Percentiles rank a stretch among this genome's conserved stretches.
These are phyloP conservation scores for Ashinkailepas kermadecensis DNA, from an alignment of 2,888 invertebrate genomes.

Conservation along the genomic window DNA sequence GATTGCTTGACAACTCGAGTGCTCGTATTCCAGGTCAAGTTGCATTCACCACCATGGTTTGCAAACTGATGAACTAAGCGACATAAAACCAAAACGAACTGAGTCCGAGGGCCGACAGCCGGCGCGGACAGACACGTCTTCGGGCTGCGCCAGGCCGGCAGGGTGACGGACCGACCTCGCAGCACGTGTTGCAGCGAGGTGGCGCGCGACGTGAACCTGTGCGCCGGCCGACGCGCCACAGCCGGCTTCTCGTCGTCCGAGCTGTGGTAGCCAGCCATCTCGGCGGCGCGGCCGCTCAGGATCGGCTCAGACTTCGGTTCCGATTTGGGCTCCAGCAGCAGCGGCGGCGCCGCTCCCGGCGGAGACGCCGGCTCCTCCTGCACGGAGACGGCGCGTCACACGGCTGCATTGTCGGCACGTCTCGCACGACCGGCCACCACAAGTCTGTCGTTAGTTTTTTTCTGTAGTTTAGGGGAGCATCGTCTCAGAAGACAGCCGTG, in stretches of 20 bases:
- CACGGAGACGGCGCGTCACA: neutral
- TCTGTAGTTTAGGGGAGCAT: neutral
- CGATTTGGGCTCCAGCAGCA: neutral
- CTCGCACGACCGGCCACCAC: no score
- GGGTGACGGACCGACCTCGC: neutral
- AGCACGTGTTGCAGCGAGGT: neutral
- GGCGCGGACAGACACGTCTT: no score
- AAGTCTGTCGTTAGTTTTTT: no score
- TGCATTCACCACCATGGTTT: no score
- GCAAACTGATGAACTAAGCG: no score
- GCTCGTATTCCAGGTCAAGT: no score
- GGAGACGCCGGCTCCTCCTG: neutral
- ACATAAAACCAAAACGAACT: no score
- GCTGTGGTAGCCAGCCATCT: slow-evolving; percentile 17
- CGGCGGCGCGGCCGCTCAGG: neutral
- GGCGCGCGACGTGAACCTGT: neutral
- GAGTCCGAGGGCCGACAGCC: no score
- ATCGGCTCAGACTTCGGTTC: neutral
- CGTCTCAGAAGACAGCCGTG: neutral
- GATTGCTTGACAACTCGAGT: no score
- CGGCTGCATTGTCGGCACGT: no score
- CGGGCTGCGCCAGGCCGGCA: no score
- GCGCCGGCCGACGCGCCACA: neutral
- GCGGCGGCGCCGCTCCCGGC: neutral
- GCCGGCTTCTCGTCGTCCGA: slow-evolving; percentile 1